Base-by-base conservation (phyloP, 2,888 invertebrate genomes). In the Digitonthophagus gazella region DNA sequence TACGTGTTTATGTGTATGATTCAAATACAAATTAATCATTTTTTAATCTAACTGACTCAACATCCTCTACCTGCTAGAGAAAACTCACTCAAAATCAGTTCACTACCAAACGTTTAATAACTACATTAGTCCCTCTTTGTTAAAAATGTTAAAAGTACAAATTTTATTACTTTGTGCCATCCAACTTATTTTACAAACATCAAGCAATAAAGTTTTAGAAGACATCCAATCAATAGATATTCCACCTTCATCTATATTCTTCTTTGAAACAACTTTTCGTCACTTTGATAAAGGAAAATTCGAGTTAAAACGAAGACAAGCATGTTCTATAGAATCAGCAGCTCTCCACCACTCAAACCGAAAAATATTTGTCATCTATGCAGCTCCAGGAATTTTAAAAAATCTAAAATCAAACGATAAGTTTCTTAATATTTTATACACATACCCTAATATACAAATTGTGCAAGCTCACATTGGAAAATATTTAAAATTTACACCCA, bases 321-420 rank as follows among this genome's bases (percentile, higher is more conserved):
- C 89, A 0, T 91, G 91, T 77, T 88, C 90, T 0, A 85, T 91
- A 0, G 91, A 91, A 80, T 90, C 90, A 0, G 90, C 90, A 0
- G 88, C 90, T 0, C 81, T 80, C 70, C 82, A 86, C 74, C 89
- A 91, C 75, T 89, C 89, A 0, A 79, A 83, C 28, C 84, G 83
- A 76, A 84, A 85, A 58, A 82, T 91, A 0, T 86, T 87, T 72
- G 79, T 90, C 0, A 73, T 90, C 4, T 87, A 86, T 73, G 80
- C 85, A 0, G 85, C 86, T 5, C 85, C 86, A 0, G 83, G 82
- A 3, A 44, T 44, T 44, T 6, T 44, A 44, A 1, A 6, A 2
- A 44, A 44, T 44, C 11, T 44, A 74, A 74, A 69, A 68, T 72
- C 14, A 74, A 75, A 64, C 15, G 82, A 82, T 72, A 72, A 77